Evolutionary conservation across 2,113 vertebrate genomes (phyloP), one percentile per base, ranked within the genome.

Genomic region (Chionis minor): DNA sequence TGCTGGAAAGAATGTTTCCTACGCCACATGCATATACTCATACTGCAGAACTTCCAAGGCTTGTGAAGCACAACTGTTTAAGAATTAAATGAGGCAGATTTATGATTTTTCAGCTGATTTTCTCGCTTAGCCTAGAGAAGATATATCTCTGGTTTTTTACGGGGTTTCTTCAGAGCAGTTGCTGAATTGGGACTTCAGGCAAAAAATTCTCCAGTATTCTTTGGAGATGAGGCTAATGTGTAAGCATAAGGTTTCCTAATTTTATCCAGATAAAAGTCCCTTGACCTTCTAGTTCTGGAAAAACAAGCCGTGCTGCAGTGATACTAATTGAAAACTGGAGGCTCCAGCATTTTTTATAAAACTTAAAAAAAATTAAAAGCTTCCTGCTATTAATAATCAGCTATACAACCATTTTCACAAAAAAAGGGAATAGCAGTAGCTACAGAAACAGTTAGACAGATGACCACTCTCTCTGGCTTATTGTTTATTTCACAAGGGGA

Each of bases 401-500:
- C 32, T 55, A 58, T 22, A 71, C 32, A 84, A 88, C 71, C 35
- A 70, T 58, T 55, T 92, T 77, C 79, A 83, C 27, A 33, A 14
- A 86, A 65, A 82, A 84, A 58, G 27, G 20, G 45, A 86, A 81
- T 23, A 81, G 45, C 72, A 38, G 49, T 66, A 88, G 42, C 69
- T 89, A 62, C 69, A 81, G 77, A 80, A 88, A 86, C 51, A 66
- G 26, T 63, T 51, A 63, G 65, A 79, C 73, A 90, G 89, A 91
- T 72, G 90, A 91, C 85, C 62, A 58, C 82, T 92, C 54, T 59
- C 59, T 86, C 65, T 71, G 55, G 52, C 33, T 92, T 84, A 84
- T 74, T 93, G 83, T 94, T 94, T 88, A 78, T 86, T 86, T 93
- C 91, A 92, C 82, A 96, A 88, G 86, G 88, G 69, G 40, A 86